These are phyloP conservation scores for Prionailurus viverrinus DNA, from an alignment of 2,113 vertebrate genomes.

Conservation along the genomic window DNA sequence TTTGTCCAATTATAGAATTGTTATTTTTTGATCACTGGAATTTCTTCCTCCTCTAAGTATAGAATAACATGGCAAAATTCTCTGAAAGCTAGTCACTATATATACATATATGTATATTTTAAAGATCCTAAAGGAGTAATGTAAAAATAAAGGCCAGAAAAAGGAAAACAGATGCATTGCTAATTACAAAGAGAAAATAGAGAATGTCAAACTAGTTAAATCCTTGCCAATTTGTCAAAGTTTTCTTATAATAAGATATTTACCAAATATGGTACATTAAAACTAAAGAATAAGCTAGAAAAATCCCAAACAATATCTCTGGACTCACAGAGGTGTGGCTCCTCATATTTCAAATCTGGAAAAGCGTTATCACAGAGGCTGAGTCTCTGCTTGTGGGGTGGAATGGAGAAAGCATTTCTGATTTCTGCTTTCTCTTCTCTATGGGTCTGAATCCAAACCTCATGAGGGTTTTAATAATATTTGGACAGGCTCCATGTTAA, in stretches of 20 bases:
- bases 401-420: background rate
- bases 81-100: background rate
- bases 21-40: background rate
- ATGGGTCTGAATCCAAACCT: background rate
- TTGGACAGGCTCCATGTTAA: background rate
- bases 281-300: conserved; percentile 44
- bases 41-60: background rate
- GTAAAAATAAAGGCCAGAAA: background rate
- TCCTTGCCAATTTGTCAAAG: conserved; percentile 17
- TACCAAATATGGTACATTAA: background rate
- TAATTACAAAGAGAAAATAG: background rate
- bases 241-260: conserved; percentile 30
- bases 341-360: background rate
- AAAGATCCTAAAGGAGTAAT: background rate
- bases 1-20: background rate
- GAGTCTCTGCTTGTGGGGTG: background rate
- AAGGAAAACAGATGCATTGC: background rate
- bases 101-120: background rate
- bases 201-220: background rate
- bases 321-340: conserved; percentile 36
- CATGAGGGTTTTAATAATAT: background rate
- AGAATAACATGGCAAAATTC: background rate
- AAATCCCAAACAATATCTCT: conserved; percentile 18
- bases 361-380: background rate
- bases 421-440: background rate